Percentiles rank a stretch among this genome's conserved stretches.
These are phyloP conservation scores for Diplodus puntazzo DNA, from an alignment of 2,797 vertebrate species.

Conservation along the genomic window DNA sequence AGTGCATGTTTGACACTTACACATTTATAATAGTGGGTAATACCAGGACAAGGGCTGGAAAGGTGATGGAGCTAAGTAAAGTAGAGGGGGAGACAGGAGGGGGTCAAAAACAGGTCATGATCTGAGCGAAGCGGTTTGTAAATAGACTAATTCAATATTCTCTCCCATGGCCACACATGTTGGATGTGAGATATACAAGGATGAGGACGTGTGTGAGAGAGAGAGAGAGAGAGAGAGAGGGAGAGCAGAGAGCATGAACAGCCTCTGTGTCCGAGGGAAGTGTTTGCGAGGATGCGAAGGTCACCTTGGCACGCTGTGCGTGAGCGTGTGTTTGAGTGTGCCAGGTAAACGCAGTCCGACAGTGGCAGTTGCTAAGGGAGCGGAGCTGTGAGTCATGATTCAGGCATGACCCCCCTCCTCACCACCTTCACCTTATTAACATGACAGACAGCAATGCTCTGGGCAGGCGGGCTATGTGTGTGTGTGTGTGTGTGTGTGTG, in stretches of 20 bases:
- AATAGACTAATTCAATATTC: slow-evolving; percentile 66
- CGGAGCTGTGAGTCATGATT: slow-evolving; percentile 58
- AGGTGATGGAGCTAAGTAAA: background rate
- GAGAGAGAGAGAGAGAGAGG: slow-evolving; percentile 13
- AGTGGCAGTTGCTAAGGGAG: slow-evolving; percentile 48
- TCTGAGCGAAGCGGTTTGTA: slow-evolving; percentile 35
- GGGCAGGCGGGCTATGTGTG: slow-evolving; percentile 15
- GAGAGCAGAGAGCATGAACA: slow-evolving; percentile 18
- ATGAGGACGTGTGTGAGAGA: slow-evolving; percentile 32
- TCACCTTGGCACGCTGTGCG: slow-evolving; percentile 58
- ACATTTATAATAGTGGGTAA: background rate
- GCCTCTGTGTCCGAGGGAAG: slow-evolving; percentile 22
- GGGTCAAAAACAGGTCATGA: slow-evolving; percentile 40
- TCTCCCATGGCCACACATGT: slow-evolving; percentile 51
- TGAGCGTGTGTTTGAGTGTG: background rate
- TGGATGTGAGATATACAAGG: slow-evolving; percentile 44
- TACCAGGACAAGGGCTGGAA: background rate
- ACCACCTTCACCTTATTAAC: slow-evolving; percentile 42
- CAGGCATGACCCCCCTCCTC: slow-evolving; percentile 6
- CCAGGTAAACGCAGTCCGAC: slow-evolving; percentile 51
- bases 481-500: background rate
- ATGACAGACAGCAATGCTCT: slow-evolving; percentile 38
- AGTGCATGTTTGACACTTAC: too few species aligned
- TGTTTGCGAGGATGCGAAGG: slow-evolving; percentile 59
- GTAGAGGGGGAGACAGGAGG: slow-evolving; percentile 21